These are phyloP conservation scores for Garra rufa DNA, from an alignment of 2,113 vertebrate genomes.

Conservation along the genomic window DNA sequence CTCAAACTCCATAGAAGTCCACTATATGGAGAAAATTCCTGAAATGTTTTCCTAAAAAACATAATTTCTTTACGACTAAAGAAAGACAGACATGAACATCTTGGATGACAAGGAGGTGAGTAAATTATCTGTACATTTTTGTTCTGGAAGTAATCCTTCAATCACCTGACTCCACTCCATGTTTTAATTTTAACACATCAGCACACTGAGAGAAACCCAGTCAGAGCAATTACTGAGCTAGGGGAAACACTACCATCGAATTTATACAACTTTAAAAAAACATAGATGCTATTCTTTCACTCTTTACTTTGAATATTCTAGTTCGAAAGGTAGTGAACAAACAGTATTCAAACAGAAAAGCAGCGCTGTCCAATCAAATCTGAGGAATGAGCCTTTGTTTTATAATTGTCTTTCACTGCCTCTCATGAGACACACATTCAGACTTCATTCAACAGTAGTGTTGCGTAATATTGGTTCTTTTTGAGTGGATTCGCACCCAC, in stretches of 20 bases:
- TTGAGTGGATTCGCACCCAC: constrained; percentile 43
- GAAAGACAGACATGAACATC: no score
- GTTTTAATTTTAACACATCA: not conserved
- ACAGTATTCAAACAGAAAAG: not conserved
- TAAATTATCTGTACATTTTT: no score
- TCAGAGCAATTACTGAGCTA: not conserved
- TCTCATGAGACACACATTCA: not conserved
- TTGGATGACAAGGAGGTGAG: no score
- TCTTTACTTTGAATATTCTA: not conserved
- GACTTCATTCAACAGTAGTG: not conserved
- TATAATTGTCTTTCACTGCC: constrained; percentile 7
- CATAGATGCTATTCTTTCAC: not conserved
- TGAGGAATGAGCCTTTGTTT: not conserved
- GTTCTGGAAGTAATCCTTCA: no score
- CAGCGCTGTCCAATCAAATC: not conserved
- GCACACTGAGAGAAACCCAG: not conserved
- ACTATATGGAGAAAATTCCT: no score
- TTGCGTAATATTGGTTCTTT: constrained; percentile 32
- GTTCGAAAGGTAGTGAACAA: not conserved
- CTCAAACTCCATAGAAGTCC: no score
- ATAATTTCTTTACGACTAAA: no score
- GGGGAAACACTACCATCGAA: not conserved
- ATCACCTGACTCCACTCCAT: not conserved
- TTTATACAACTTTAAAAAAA: not conserved
- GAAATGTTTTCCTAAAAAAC: no score